Evolutionary conservation across 92 coral and sea anemone genomes (phyloP).

Genomic region (Virgularia gustaviana): DNA sequence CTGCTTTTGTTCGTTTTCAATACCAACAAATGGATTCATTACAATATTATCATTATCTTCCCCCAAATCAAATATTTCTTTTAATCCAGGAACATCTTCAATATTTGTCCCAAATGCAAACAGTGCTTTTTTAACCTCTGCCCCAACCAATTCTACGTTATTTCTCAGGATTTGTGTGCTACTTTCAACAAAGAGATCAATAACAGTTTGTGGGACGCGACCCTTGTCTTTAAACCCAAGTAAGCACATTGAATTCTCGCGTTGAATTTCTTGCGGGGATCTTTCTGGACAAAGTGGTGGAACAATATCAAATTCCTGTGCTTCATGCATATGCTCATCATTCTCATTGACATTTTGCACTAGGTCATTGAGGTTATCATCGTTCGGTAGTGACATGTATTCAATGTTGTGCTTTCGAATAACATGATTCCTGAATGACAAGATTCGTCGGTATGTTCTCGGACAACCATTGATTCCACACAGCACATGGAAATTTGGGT

Average conservation of each 20-base stretch:
- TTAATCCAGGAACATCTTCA: constrained; percentile 36
- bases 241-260: constrained; percentile 45
- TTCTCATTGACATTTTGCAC: too few relatives aligned
- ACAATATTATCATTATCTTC: constrained; percentile 31
- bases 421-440: constrained; percentile 54
- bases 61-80: constrained; percentile 37
- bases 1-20: constrained; percentile 47
- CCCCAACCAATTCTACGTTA: constrained; percentile 28
- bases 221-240: constrained; percentile 58
- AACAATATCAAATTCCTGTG: constrained; percentile 2
- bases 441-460: constrained; percentile 49
- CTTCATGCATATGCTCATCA: constrained; percentile 1
- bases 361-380: too few relatives aligned
- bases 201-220: constrained; percentile 54
- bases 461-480: constrained; percentile 61
- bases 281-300: constrained; percentile 22
- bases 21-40: constrained; percentile 48
- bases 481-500: constrained; percentile 57
- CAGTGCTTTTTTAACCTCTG: constrained; percentile 34
- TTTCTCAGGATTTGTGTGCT: constrained; percentile 43
- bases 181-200: constrained; percentile 41
- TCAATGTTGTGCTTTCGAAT: constrained; percentile 57
- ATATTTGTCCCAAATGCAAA: constrained; percentile 40
- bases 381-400: too few relatives aligned
- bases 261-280: constrained; percentile 19